Percentiles rank a stretch among this genome's conserved stretches.
These are phyloP conservation scores for Eretmocerus hayati DNA, from an alignment of 2,888 invertebrate genomes.

Conservation along the genomic window DNA sequence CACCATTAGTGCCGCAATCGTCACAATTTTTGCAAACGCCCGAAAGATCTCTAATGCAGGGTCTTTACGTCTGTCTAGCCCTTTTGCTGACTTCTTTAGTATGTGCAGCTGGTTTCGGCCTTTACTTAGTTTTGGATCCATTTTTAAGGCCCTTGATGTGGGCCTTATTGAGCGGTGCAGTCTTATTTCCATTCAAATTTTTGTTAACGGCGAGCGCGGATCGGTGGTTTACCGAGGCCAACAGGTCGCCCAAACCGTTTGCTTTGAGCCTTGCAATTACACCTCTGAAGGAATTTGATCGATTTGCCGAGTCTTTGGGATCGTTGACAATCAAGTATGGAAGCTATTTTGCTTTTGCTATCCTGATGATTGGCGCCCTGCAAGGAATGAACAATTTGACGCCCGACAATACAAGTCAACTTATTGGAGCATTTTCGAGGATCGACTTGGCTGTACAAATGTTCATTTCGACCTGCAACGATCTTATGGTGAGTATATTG, in stretches of 20 bases:
- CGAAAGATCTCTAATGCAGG: conserved; percentile 84
- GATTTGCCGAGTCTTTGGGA: conserved; percentile 68
- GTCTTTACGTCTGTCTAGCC: conserved; percentile 82
- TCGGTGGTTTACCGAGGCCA: conserved; percentile 69
- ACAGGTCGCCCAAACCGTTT: conserved; percentile 61
- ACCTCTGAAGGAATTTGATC: conserved; percentile 72
- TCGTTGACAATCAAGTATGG: conserved; percentile 57
- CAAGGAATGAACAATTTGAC: too few species aligned
- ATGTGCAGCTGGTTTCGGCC: conserved; percentile 65
- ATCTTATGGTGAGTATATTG: too few species aligned
- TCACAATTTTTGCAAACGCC: too few species aligned
- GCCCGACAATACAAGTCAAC: conserved; percentile 24
- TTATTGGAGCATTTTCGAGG: too few species aligned
- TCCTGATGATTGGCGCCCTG: too few species aligned
- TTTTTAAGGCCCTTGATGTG: conserved; percentile 91
- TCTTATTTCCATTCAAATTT: conserved; percentile 88
- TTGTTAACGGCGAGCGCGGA: conserved; percentile 68
- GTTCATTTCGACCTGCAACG: too few species aligned
- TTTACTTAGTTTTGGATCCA: conserved; percentile 81
- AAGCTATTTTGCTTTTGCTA: conserved; percentile 57
- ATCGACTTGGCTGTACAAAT: too few species aligned
- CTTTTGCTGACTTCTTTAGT: conserved; percentile 64
- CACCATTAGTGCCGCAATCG: too few species aligned
- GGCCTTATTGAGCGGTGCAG: conserved; percentile 94
- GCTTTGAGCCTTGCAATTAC: conserved; percentile 56